Percentiles rank a stretch among this genome's conserved stretches.
These are phyloP conservation scores for Condylura cristata DNA, from an alignment of 2,113 vertebrate species.

Conservation along the genomic window DNA sequence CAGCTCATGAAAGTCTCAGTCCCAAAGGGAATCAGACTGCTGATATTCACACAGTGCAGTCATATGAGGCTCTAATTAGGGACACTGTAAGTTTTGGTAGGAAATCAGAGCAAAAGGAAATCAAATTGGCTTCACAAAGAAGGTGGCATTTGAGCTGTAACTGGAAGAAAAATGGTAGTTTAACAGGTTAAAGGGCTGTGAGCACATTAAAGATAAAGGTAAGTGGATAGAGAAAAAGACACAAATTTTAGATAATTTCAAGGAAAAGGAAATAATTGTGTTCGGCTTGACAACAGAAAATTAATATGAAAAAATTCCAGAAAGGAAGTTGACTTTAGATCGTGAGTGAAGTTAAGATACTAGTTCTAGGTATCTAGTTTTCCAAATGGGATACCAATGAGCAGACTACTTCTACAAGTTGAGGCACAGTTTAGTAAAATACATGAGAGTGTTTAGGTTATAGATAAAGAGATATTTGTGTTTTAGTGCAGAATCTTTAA, in stretches of 20 bases:
- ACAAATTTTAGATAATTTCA: background rate
- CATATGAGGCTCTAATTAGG: rapidly evolving
- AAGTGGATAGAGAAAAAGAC: background rate
- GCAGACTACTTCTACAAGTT: background rate
- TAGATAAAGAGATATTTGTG: background rate
- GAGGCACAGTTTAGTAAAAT: background rate
- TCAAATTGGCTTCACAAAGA: background rate
- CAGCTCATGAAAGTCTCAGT: background rate
- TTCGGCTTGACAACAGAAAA: background rate
- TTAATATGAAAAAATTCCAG: background rate
- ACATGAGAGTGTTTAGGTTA: background rate
- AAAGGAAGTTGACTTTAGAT: background rate
- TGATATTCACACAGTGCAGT: rapidly evolving
- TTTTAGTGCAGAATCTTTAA: background rate
- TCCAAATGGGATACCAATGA: background rate
- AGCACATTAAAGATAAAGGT: background rate
- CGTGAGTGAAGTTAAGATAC: background rate
- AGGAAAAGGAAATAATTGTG: background rate
- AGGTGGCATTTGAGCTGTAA: background rate
- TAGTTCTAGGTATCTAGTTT: background rate
- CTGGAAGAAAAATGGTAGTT: background rate
- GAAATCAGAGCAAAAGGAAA: background rate
- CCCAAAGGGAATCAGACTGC: background rate
- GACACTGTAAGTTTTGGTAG: background rate
- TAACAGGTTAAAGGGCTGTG: background rate